A percentile compares a stretch with the other conserved stretches of the same genome.
phyloP scores from a whole-genome alignment of 2,797 vertebrate species.

The Adelosebastes latens region DNA sequence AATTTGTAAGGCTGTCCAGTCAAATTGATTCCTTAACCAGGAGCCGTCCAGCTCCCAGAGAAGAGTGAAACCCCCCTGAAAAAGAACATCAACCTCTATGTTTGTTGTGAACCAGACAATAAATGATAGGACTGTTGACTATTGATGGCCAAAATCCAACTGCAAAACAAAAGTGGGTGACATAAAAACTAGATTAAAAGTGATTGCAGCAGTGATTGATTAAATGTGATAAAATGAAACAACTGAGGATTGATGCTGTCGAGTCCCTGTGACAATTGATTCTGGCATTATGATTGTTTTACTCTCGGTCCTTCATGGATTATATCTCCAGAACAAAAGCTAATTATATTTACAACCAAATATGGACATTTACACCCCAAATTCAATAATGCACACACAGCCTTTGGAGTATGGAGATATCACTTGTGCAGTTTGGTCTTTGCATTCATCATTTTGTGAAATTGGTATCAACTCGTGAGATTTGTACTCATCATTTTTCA shows the following conservation, averaged over 20 bases:
- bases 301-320: slow-evolving; percentile 39
- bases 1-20: slow-evolving; percentile 86
- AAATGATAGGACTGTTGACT: slow-evolving; percentile 64
- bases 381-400: slow-evolving; percentile 9
- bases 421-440: neutral
- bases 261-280: slow-evolving; percentile 53
- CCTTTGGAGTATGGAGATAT: neutral
- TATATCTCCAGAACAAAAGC: slow-evolving; percentile 31
- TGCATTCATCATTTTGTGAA: slow-evolving; percentile 19
- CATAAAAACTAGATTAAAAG: slow-evolving; percentile 65
- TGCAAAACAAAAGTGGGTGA: slow-evolving; percentile 67
- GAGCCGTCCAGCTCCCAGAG: slow-evolving; percentile 67
- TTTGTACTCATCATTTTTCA: neutral
- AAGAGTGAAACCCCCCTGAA: slow-evolving; percentile 57
- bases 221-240: slow-evolving; percentile 63
- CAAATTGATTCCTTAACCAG: slow-evolving; percentile 87
- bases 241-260: slow-evolving; percentile 58
- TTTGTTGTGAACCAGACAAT: slow-evolving; percentile 71
- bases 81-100: slow-evolving; percentile 73
- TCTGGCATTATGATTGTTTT: slow-evolving; percentile 51
- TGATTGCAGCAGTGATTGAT: slow-evolving; percentile 68
- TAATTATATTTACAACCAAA: slow-evolving; percentile 34
- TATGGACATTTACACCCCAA: slow-evolving; percentile 6
- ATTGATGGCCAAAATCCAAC: slow-evolving; percentile 53
- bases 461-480: neutral